Percentiles rank a stretch among this genome's conserved stretches.
phyloP scores from a whole-genome alignment of 2,888 invertebrate genomes.

The Parnassius glacialis region DNA sequence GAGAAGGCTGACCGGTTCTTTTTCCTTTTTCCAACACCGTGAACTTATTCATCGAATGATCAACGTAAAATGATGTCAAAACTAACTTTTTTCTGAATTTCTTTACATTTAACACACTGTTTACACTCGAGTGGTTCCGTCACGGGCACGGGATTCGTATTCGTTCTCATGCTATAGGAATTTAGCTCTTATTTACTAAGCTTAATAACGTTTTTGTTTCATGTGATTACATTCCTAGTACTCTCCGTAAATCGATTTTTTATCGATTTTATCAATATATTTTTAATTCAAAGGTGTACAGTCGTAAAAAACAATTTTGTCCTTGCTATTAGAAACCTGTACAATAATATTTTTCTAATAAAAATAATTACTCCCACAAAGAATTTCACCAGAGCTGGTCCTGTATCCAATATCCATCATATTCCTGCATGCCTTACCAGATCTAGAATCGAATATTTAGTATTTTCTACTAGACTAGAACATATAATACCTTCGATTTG shows the following conservation, averaged over 20 bases:
- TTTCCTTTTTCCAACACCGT: constrained; percentile 40
- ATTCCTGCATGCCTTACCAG: too few relatives aligned
- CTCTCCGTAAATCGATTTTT: constrained; percentile 25
- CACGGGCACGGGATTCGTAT: constrained; percentile 48
- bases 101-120: constrained; percentile 69
- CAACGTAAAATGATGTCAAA: constrained; percentile 78
- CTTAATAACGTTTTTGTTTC: constrained; percentile 24
- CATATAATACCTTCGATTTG: too few relatives aligned
- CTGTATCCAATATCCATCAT: too few relatives aligned
- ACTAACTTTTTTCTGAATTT: constrained; percentile 46
- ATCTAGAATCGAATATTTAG: too few relatives aligned
- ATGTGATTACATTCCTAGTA: constrained; percentile 21
- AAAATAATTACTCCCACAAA: too few relatives aligned
- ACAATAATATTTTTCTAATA: too few relatives aligned
- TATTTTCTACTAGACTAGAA: too few relatives aligned
- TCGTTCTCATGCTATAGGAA: constrained; percentile 45
- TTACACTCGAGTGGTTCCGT: constrained; percentile 65
- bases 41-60: constrained; percentile 54
- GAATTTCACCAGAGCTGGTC: too few relatives aligned
- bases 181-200: constrained; percentile 22
- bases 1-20: constrained; percentile 53
- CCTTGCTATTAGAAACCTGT: constrained; percentile 1
- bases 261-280: constrained; percentile 7
- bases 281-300: not conserved
- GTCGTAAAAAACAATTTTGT: not conserved